Evolutionary conservation across 1,140 invertebrate genomes (phyloP), one percentile per base, ranked within the genome.

Genomic region (Drosophila fuyamai): DNA sequence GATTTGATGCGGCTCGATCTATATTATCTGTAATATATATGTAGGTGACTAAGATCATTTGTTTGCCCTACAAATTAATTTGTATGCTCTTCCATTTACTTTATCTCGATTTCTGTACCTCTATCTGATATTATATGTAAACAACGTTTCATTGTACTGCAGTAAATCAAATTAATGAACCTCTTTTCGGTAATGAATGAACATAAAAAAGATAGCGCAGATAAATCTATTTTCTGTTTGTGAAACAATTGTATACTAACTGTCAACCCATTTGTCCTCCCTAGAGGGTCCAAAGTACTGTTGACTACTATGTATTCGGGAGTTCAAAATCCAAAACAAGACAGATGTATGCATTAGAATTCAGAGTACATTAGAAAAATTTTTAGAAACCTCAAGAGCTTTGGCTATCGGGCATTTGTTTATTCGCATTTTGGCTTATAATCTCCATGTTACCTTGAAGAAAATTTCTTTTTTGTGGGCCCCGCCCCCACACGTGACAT

Each of bases 401-500:
- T 66, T 57, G 18, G 41, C 32, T 36, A 16, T 23, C 23, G 32
- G 18, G 16, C 50, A 35, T 56, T 56, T 76, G 72, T 76, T 76
- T 76, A 63, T 53, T 43, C 61, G 66, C 32, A 76, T 59, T 67
- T 76, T 76, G 72, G 72, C 73, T 36, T 55, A 68, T 60, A 76
- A 55, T 76, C 74, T 76, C 74, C 54, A 76, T 51, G 62, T 68
- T 76, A 65, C 74, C 74, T 76, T 76, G 73, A 76, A 13, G 43
- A 50, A 59, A 67, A 67, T 36, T n/a, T 16, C 14, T 29, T 63
- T 58, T 47, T 57, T 44, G 32, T 7, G 9, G 27, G 9, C 13
- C 16, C 74, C 73, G 55, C 74, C 56, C 48, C 73, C 74, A 68
- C 73, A 77, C 74, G 74, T 77, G 73, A 77, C 74, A 77, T 76